phyloP scores from a whole-genome alignment of 1,140 invertebrate species.

The Whitmania pigra region DNA sequence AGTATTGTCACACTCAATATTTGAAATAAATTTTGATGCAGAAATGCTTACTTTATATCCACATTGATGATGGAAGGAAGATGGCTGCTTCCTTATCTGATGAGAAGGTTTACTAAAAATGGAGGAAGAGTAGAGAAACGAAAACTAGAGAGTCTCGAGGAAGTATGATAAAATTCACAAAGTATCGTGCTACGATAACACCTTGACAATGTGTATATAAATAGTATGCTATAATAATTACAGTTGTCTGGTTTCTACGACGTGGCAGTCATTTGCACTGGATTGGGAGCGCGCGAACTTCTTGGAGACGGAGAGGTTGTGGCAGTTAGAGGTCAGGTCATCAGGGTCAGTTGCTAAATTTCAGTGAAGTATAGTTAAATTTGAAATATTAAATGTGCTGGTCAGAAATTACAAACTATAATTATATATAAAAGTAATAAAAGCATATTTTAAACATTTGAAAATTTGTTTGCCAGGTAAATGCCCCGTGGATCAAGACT shows the following conservation, averaged over 20 bases:
- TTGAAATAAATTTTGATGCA: conserved; percentile 4
- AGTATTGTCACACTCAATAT: not conserved
- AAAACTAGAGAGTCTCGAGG: conserved; percentile 19
- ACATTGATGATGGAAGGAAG: conserved; percentile 15
- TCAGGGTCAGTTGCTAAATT: conserved; percentile 49
- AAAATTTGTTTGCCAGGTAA: conserved; percentile 25
- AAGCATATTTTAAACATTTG: too few relatives aligned
- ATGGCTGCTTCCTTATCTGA: conserved; percentile 11
- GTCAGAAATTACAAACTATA: too few relatives aligned
- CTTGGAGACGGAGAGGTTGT: conserved; percentile 62
- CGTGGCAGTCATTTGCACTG: conserved; percentile 74
- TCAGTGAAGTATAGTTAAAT: too few relatives aligned
- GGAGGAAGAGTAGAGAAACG: conserved; percentile 16
- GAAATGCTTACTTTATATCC: conserved; percentile 9
- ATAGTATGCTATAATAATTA: conserved; percentile 1
- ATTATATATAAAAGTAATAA: too few relatives aligned
- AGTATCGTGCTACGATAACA: not conserved
- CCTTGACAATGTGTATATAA: not conserved
- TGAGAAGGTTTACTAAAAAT: conserved; percentile 19
- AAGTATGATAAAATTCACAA: conserved; percentile 15
- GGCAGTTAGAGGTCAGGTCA: conserved; percentile 70
- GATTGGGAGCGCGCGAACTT: conserved; percentile 63
- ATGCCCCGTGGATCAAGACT: conserved; percentile 76
- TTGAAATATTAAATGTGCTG: too few relatives aligned
- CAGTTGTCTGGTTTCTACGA: conserved; percentile 50